Conservation (phyloP, 2,888 invertebrate species). For the Metacarcinus magister region DNA sequence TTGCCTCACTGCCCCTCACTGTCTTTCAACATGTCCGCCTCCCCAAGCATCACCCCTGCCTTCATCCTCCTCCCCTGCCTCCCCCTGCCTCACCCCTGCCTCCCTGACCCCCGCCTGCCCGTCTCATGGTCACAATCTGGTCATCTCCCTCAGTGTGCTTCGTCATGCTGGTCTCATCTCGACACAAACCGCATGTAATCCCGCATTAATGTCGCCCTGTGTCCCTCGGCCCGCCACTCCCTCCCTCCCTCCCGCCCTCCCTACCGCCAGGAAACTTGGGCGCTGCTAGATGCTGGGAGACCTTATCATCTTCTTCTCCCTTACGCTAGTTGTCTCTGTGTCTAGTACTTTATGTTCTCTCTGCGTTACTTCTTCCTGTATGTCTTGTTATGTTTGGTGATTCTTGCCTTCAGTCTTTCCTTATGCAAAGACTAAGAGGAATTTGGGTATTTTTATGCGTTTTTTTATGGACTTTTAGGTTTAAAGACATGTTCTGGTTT, state of each 20-base stretch:
- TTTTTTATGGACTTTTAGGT: too few species aligned
- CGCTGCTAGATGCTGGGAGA: neutral
- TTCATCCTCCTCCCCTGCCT: neutral
- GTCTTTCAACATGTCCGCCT: neutral
- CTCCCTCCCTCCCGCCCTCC: neutral
- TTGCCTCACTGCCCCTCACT: slow-evolving; percentile 35
- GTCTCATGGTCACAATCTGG: neutral
- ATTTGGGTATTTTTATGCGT: too few species aligned
- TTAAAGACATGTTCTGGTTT: too few species aligned
- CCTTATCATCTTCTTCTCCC: neutral
- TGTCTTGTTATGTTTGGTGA: neutral
- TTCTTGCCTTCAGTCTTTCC: too few species aligned
- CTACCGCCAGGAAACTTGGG: neutral
- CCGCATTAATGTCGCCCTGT: slow-evolving; percentile 70
- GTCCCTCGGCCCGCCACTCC: neutral
- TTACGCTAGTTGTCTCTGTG: neutral
- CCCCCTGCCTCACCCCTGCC: neutral
- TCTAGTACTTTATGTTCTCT: neutral
- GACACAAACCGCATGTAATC: slow-evolving; percentile 62
- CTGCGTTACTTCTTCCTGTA: neutral
- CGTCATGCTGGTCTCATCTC: slow-evolving; percentile 66
- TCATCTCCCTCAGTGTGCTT: slow-evolving; percentile 49
- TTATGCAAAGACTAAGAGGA: too few species aligned
- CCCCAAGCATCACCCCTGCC: neutral
- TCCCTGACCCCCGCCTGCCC: neutral